phyloP scores from a whole-genome alignment of 2,113 vertebrate genomes.

The Colossoma macropomum region DNA sequence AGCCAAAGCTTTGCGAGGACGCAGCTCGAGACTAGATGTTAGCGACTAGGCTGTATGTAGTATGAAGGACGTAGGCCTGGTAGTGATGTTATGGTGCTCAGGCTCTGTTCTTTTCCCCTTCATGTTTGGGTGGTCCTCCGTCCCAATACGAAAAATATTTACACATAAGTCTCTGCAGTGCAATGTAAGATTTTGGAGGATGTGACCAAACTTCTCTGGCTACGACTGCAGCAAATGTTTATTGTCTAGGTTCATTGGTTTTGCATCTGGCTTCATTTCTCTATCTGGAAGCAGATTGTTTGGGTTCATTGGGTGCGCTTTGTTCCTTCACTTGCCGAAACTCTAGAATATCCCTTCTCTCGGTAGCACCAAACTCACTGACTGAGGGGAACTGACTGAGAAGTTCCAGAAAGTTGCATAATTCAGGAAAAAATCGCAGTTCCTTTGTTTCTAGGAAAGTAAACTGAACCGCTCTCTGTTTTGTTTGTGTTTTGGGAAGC shows the following conservation, averaged over 20 bases:
- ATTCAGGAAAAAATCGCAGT: neutral
- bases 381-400: too few species aligned
- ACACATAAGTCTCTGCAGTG: neutral
- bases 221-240: neutral
- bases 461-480: neutral
- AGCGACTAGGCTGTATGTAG: neutral
- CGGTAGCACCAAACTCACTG: neutral
- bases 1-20: conserved; percentile 45
- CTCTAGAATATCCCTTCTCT: too few species aligned
- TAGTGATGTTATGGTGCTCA: neutral
- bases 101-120: conserved; percentile 6
- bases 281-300: neutral
- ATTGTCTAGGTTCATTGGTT: neutral
- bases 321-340: neutral
- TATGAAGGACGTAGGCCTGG: neutral
- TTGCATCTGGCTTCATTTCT: neutral
- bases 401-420: neutral
- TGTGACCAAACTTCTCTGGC: neutral
- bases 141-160: neutral
- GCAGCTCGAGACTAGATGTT: neutral
- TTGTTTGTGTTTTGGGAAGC: neutral
- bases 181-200: neutral
- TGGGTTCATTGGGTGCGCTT: too few species aligned
- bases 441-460: neutral
- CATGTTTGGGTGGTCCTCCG: neutral